Percentiles rank a stretch among this genome's conserved stretches.
Conservation (phyloP, 2,888 invertebrate genomes). For the Trissolcus japonicus region DNA sequence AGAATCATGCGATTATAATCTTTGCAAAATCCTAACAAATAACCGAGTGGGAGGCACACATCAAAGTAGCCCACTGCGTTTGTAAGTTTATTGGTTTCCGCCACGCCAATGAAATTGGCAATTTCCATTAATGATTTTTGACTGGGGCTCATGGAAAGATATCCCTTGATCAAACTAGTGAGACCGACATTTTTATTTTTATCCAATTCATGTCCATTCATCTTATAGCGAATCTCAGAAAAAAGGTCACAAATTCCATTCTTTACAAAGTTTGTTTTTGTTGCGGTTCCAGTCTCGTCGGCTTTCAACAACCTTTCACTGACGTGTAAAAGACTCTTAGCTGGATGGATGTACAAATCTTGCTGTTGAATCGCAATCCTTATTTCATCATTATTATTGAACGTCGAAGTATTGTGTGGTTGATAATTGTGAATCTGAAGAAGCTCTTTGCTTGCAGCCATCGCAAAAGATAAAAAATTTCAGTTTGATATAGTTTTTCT, state of each 20-base stretch:
- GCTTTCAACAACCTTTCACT: not conserved
- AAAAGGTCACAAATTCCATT: constrained; percentile 62
- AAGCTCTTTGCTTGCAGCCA: not conserved
- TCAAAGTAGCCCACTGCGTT: constrained; percentile 61
- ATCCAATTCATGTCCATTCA: constrained; percentile 69
- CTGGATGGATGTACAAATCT: not conserved
- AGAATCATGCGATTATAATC: constrained; percentile 20
- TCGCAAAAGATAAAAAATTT: not conserved
- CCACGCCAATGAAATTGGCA: constrained; percentile 60
- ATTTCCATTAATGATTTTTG: constrained; percentile 54
- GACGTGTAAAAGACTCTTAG: not conserved
- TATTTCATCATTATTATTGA: not conserved
- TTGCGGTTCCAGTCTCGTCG: not conserved
- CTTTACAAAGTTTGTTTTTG: not conserved
- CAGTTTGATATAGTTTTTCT: not conserved
- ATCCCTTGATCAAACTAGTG: constrained; percentile 57
- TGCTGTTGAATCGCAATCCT: not conserved
- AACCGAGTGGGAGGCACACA: constrained; percentile 66
- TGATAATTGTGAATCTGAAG: not conserved
- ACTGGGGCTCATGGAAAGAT: constrained; percentile 45
- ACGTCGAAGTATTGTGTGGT: not conserved
- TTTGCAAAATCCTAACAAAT: constrained; percentile 64
- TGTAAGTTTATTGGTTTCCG: constrained; percentile 22
- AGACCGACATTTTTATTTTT: constrained; percentile 29
- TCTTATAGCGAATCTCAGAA: constrained; percentile 68